phyloP scores from a whole-genome alignment of 2,113 vertebrate genomes.

The Upupa epops region DNA sequence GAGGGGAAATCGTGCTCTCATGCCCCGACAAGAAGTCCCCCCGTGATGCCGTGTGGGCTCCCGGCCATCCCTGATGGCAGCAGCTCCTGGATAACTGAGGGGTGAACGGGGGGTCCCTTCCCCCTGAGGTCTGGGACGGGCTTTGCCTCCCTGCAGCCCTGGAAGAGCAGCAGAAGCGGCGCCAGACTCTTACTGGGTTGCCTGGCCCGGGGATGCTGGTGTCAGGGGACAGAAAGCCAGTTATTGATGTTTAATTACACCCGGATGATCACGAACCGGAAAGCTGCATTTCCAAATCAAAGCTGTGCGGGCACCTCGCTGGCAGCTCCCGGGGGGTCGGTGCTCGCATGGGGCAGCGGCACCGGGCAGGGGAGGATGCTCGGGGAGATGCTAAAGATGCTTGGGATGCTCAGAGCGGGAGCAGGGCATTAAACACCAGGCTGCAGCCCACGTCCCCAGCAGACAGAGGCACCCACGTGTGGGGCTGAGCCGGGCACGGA shows the following conservation, averaged over 20 bases:
- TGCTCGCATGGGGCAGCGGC: fast-evolving
- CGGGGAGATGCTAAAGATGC: fast-evolving
- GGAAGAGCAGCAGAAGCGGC: neutral
- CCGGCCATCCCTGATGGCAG: fast-evolving
- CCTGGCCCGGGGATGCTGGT: neutral
- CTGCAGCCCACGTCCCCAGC: neutral
- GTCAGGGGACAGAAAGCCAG: conserved; percentile 30
- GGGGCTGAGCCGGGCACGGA: neutral
- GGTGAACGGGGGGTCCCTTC: fast-evolving
- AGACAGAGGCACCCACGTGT: fast-evolving
- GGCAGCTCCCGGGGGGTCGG: neutral
- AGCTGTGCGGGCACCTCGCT: neutral
- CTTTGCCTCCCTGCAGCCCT: fast-evolving
- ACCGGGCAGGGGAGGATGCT: neutral
- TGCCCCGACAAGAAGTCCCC: neutral
- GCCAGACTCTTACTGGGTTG: neutral
- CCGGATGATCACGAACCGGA: neutral
- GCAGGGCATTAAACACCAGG: fast-evolving
- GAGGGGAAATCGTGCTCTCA: neutral
- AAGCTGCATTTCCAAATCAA: neutral
- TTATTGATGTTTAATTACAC: conserved; percentile 66
- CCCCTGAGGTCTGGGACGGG: neutral
- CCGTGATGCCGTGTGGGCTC: fast-evolving
- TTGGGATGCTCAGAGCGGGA: neutral
- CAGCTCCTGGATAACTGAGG: fast-evolving